A percentile compares a stretch with the other conserved stretches of the same genome.
Evolutionary conservation across 2,888 invertebrate genomes (phyloP).

Genomic region (Lycocerus yunnanus): DNA sequence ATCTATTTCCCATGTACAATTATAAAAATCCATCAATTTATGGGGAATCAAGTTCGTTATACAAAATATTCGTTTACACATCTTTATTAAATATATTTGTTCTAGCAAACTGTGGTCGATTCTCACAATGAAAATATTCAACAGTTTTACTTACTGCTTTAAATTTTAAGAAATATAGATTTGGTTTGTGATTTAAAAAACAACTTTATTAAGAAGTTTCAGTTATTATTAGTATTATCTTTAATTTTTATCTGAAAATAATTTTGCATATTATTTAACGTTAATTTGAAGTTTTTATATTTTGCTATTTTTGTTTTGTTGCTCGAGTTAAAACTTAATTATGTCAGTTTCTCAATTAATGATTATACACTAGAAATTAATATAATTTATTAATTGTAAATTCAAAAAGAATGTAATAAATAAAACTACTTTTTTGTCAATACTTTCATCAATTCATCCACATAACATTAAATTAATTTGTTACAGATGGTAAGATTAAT

Average conservation of each 20-base stretch:
- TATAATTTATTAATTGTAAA: neutral
- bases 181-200: neutral
- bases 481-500: slow-evolving; percentile 44
- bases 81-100: neutral
- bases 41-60: neutral
- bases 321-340: neutral
- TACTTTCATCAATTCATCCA: neutral
- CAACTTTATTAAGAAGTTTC: neutral
- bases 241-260: neutral
- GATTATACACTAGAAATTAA: neutral
- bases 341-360: neutral
- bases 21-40: neutral
- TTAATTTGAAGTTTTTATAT: neutral
- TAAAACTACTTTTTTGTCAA: neutral
- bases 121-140: neutral
- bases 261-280: neutral
- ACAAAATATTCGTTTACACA: neutral
- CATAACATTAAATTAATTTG: neutral
- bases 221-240: neutral
- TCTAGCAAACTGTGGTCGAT: neutral
- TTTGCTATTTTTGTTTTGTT: neutral
- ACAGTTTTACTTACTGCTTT: neutral
- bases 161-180: neutral
- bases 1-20: neutral
- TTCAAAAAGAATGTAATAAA: neutral